phyloP scores from a whole-genome alignment of 2,797 vertebrate genomes.

The Numenius phaeopus region DNA sequence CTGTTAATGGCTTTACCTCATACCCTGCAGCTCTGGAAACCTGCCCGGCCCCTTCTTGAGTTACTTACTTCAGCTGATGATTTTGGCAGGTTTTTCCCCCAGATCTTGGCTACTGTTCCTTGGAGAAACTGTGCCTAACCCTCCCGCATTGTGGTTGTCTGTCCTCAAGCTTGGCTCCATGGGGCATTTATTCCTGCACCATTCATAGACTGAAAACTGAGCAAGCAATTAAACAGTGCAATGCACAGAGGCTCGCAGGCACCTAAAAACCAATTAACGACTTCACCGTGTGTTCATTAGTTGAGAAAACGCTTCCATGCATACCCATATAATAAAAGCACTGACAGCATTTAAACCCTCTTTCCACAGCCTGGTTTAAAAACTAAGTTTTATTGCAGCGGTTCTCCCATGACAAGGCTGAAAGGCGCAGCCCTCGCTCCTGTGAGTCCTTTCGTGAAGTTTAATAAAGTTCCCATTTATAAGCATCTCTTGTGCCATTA shows the following conservation, averaged over 20 bases:
- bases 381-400: neutral
- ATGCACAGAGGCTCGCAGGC: neutral
- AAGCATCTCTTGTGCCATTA: neutral
- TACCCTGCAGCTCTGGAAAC: conserved; percentile 39
- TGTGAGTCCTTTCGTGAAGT: neutral
- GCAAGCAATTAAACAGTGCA: neutral
- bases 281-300: neutral
- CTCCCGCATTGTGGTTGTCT: neutral
- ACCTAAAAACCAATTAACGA: neutral
- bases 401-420: neutral
- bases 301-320: neutral
- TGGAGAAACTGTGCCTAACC: neutral
- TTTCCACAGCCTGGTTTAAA: neutral
- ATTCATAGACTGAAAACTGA: neutral
- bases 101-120: conserved; percentile 26
- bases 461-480: neutral
- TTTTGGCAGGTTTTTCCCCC: conserved; percentile 34
- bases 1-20: conserved; percentile 56
- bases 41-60: conserved; percentile 46
- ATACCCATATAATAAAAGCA: neutral
- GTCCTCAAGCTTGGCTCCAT: neutral
- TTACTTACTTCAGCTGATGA: conserved; percentile 67
- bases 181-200: neutral
- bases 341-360: neutral
- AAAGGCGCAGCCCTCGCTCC: neutral